These are phyloP conservation scores for Varanus salvator DNA, from an alignment of 2,113 vertebrate genomes.

Conservation along the genomic window DNA sequence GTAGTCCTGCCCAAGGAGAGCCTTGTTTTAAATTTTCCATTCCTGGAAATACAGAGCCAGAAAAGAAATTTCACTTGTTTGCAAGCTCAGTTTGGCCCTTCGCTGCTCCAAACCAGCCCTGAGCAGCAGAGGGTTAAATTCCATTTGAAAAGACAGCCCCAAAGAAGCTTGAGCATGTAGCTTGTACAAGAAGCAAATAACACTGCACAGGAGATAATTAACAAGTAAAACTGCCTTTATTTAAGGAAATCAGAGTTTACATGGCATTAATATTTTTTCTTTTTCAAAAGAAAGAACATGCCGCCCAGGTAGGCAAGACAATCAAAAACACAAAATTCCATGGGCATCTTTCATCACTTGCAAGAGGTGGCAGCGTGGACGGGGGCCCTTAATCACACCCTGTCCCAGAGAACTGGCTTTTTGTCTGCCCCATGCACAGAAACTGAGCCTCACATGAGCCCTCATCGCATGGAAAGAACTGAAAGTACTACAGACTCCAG, in stretches of 20 bases:
- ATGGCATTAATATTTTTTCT: background rate
- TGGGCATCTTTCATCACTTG: background rate
- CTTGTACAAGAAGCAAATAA: background rate
- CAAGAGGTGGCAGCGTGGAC: background rate
- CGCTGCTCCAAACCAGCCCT: too few relatives aligned
- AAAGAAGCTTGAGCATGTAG: background rate
- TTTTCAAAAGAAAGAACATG: background rate
- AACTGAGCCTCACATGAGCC: background rate
- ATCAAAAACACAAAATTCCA: background rate
- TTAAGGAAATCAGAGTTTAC: background rate
- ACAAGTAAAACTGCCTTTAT: background rate
- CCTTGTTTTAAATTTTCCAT: too few relatives aligned
- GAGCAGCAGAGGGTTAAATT: too few relatives aligned
- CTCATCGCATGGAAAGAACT: background rate
- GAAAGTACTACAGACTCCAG: background rate
- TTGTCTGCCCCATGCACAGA: background rate
- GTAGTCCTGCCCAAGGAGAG: too few relatives aligned
- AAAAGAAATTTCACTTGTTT: too few relatives aligned
- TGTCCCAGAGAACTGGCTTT: background rate
- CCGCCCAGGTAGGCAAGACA: background rate
- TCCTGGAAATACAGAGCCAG: too few relatives aligned
- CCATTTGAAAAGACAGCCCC: background rate
- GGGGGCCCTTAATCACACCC: background rate
- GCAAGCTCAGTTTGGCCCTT: too few relatives aligned
- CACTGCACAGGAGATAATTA: background rate